These are phyloP conservation scores for Nothura maculosa DNA, from an alignment of 2,797 vertebrate species.

Conservation along the genomic window DNA sequence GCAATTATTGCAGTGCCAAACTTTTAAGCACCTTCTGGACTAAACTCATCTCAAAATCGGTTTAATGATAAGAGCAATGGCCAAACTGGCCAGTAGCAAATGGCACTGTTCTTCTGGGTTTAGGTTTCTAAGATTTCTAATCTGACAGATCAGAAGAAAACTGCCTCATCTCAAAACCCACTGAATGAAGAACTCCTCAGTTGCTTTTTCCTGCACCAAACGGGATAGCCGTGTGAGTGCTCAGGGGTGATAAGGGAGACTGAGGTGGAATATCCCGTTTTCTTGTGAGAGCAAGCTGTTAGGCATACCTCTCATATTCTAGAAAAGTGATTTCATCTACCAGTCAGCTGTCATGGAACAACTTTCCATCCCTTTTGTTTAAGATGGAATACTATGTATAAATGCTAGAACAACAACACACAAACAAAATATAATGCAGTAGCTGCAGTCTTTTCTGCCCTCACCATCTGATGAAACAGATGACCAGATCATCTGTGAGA, in stretches of 20 bases:
- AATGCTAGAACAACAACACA: neutral
- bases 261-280: neutral
- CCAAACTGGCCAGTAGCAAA: neutral
- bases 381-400: neutral
- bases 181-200: neutral
- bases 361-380: neutral
- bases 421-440: neutral
- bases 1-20: conserved; percentile 12
- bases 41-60: conserved; percentile 11
- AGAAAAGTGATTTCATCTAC: neutral
- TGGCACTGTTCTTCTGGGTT: neutral
- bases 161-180: neutral
- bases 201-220: neutral
- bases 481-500: neutral
- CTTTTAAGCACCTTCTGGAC: conserved; percentile 42
- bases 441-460: neutral
- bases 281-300: neutral
- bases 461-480: neutral
- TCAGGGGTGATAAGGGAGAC: neutral
- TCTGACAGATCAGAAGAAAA: conserved; percentile 1
- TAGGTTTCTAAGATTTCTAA: neutral
- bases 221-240: neutral
- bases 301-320: neutral
- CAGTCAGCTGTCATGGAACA: neutral
- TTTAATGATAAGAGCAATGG: neutral